Percentiles rank a stretch among this genome's conserved stretches.
phyloP scores from a whole-genome alignment of 1,140 invertebrate genomes.

The Plectrocnemia conspersa region DNA sequence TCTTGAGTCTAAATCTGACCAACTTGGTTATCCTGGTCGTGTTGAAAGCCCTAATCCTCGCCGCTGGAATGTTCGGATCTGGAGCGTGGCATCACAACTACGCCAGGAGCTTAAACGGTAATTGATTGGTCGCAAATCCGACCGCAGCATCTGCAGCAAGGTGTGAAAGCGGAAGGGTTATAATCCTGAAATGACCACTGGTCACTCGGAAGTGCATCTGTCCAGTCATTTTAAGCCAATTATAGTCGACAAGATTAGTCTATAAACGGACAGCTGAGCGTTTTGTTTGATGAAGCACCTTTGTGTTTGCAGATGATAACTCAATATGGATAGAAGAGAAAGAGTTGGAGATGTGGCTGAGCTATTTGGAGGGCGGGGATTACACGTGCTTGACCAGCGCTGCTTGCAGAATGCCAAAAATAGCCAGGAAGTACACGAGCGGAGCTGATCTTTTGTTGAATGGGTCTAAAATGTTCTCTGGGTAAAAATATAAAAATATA shows the following conservation, averaged over 20 bases:
- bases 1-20: constrained; percentile 76
- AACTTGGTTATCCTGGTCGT: constrained; percentile 74
- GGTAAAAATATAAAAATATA: constrained; percentile 52
- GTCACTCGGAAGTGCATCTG: too few relatives aligned
- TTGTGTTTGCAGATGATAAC: constrained; percentile 46
- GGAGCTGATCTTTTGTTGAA: constrained; percentile 70
- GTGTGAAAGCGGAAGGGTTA: constrained; percentile 38
- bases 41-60: constrained; percentile 75
- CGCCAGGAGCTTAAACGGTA: constrained; percentile 52
- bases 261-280: too few relatives aligned
- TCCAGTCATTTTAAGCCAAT: too few relatives aligned
- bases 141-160: not conserved
- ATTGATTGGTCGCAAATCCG: not conserved
- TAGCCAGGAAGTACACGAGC: constrained; percentile 67
- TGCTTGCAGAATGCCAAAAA: constrained; percentile 67
- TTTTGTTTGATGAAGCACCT: too few relatives aligned
- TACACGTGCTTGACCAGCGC: constrained; percentile 71
- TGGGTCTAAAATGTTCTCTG: constrained; percentile 62
- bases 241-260: too few relatives aligned
- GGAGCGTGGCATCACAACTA: constrained; percentile 57
- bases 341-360: constrained; percentile 62
- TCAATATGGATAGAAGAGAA: constrained; percentile 55
- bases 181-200: too few relatives aligned
- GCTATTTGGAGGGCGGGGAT: constrained; percentile 63
- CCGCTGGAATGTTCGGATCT: constrained; percentile 70